Conservation (phyloP, 37 sponge, comb jelly and placozoan genomes). For the Mnemiopsis leidyi region DNA sequence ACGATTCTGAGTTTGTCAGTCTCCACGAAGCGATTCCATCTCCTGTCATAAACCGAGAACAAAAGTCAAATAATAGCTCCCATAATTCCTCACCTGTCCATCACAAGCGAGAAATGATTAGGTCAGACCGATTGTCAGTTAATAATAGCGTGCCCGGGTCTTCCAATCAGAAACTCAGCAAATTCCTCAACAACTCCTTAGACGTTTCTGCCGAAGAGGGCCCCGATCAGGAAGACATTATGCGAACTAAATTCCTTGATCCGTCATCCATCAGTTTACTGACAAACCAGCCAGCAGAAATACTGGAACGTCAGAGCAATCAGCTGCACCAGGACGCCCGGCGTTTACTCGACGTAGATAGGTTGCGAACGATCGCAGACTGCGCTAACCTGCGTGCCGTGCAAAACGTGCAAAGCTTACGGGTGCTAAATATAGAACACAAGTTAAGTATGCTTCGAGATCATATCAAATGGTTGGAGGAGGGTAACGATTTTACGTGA, state of each 20-base stretch:
- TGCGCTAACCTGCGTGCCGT: constrained; percentile 52
- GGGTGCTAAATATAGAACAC: constrained; percentile 53
- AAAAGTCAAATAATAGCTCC: neutral
- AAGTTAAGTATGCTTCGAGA: constrained; percentile 4
- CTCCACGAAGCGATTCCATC: constrained; percentile 33
- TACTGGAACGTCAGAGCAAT: constrained; percentile 52
- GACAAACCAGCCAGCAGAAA: constrained; percentile 32
- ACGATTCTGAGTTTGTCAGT: neutral
- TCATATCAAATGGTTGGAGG: constrained; percentile 61
- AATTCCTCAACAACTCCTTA: neutral
- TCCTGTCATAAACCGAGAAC: constrained; percentile 25
- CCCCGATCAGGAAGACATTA: neutral
- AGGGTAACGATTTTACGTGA: constrained; percentile 62
- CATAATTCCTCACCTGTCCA: constrained; percentile 34
- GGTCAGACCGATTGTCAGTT: neutral
- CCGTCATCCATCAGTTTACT: constrained; percentile 35
- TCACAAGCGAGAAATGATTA: neutral
- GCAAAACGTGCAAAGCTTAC: constrained; percentile 27
- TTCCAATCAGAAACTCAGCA: neutral
- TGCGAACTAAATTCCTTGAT: constrained; percentile 40
- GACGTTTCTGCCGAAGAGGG: neutral
- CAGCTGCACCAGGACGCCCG: constrained; percentile 16
- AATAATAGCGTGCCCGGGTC: neutral
- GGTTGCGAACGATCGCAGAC: constrained; percentile 42
- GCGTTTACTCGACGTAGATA: constrained; percentile 36